Evolutionary conservation across 2,797 vertebrate genomes (phyloP).

Genomic region (Morus bassanus): DNA sequence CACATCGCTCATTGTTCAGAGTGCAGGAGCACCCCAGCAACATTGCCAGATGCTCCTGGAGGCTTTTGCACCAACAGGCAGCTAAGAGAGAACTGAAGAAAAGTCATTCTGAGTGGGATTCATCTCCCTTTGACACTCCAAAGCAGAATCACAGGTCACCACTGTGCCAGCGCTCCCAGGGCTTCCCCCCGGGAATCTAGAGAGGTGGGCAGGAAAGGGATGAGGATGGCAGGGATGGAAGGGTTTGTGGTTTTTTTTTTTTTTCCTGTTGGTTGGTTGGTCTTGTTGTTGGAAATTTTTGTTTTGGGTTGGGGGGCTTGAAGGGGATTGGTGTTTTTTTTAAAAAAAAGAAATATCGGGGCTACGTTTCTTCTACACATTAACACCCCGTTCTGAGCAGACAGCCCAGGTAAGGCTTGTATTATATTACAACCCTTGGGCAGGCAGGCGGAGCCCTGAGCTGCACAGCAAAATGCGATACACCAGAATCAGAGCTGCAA

Average conservation of each 20-base stretch:
- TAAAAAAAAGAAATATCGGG: neutral
- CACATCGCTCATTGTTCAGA: neutral
- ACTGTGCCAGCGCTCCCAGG: neutral
- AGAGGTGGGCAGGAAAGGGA: neutral
- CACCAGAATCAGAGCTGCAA: rapidly evolving
- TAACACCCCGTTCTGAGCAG: neutral
- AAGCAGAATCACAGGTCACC: neutral
- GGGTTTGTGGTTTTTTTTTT: no score
- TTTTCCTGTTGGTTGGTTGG: no score
- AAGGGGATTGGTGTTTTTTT: no score
- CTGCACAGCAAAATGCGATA: neutral
- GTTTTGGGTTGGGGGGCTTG: no score
- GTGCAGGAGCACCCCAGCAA: neutral
- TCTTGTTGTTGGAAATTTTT: no score
- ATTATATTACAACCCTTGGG: neutral
- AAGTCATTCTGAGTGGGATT: neutral
- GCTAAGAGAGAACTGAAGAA: neutral
- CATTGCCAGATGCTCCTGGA: neutral
- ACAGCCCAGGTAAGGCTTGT: neutral
- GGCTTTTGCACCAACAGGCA: neutral
- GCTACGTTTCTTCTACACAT: neutral
- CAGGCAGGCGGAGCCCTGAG: neutral
- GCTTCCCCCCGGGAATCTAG: neutral
- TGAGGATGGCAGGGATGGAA: neutral
- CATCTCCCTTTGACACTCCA: neutral